Conservation (phyloP, 1,140 invertebrate genomes). For the Drosophila pachea region DNA sequence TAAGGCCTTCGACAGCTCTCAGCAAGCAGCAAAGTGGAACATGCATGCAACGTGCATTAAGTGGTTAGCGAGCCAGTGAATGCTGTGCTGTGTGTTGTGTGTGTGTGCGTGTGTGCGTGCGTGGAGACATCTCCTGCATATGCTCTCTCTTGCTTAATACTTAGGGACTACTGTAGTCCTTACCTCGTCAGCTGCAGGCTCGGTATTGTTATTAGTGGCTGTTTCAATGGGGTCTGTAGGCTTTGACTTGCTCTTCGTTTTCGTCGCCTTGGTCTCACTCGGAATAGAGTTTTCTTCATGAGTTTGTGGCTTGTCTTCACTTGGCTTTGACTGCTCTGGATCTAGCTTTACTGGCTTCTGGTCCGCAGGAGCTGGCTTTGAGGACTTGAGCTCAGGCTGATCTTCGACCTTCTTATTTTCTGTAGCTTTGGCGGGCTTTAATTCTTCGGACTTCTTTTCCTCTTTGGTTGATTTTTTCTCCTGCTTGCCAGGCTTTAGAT, state of each 20-base stretch:
- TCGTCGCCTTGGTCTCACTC: slow-evolving; percentile 15
- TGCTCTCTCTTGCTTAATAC: too few relatives aligned
- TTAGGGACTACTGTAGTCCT: neutral
- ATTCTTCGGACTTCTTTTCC: too few relatives aligned
- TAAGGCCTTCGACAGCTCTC: too few relatives aligned
- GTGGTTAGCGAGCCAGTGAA: neutral
- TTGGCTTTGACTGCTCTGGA: slow-evolving; percentile 4
- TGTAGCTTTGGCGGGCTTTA: neutral
- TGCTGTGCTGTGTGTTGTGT: slow-evolving; percentile 9
- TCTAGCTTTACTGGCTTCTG: neutral
- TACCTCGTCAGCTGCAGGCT: slow-evolving; percentile 30
- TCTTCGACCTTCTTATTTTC: neutral
- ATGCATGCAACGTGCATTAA: neutral
- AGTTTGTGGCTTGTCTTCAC: slow-evolving; percentile 9
- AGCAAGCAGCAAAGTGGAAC: neutral
- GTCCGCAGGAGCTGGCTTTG: neutral
- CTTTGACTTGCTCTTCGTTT: slow-evolving; percentile 30
- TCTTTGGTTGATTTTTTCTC: too few relatives aligned
- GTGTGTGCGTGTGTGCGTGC: slow-evolving; percentile 17
- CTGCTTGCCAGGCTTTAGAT: too few relatives aligned
- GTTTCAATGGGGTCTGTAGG: slow-evolving; percentile 2
- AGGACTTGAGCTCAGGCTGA: neutral
- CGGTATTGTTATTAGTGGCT: slow-evolving; percentile 1
- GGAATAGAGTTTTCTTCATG: slow-evolving; percentile 22
- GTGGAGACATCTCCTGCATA: neutral